Conservation (phyloP, 2,797 vertebrate species). For the Carcharodon carcharias region DNA sequence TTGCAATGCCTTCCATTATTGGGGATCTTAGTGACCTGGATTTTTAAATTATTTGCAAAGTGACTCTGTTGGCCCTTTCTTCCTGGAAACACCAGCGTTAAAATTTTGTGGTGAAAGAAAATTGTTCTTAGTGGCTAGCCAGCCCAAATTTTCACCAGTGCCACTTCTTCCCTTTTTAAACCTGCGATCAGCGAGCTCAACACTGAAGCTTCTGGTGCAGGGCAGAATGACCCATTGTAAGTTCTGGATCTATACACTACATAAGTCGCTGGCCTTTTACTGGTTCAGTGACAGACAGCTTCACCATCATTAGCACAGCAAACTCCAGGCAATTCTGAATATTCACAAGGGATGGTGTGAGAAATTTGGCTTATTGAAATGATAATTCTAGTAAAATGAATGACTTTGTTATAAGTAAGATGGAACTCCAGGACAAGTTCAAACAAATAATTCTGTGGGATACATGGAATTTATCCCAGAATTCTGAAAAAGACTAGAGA, state of each 20-base stretch:
- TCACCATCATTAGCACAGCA: background rate
- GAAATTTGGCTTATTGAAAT: background rate
- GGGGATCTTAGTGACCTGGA: too few relatives aligned
- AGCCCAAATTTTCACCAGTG: background rate
- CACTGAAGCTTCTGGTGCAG: background rate
- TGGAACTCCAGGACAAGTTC: background rate
- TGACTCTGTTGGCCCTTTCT: too few relatives aligned
- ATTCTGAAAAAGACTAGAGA: background rate
- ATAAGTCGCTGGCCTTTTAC: background rate
- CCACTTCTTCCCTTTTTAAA: background rate
- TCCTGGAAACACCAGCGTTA: background rate
- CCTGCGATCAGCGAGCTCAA: background rate
- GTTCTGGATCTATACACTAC: background rate
- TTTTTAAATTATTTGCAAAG: too few relatives aligned
- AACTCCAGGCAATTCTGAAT: background rate
- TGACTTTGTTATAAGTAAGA: background rate
- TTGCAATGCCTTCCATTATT: too few relatives aligned
- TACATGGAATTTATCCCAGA: background rate
- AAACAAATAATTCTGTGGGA: background rate
- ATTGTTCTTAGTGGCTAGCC: background rate
- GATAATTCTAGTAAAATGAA: background rate
- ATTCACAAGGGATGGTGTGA: background rate
- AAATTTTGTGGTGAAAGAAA: background rate
- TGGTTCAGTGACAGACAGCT: background rate
- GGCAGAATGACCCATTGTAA: background rate